Base-by-base conservation (phyloP, 1,140 invertebrate species). In the Olivierus martensii region DNA sequence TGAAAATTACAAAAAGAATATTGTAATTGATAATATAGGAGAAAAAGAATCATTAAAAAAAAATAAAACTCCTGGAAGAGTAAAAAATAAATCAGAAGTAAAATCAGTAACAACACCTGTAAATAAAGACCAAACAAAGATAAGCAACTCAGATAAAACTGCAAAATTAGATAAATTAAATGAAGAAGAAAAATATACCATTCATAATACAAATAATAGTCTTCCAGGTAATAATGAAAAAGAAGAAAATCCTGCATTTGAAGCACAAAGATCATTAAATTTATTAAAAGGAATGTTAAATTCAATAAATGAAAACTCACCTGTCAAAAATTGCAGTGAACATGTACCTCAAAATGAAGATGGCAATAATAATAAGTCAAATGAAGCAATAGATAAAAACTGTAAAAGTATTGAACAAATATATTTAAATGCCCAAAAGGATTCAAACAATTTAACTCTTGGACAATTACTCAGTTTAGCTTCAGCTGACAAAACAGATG, bases 1-100 rank as follows among this genome's bases (percentile, higher is more conserved):
- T 51, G 51, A 57, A 44, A 57, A 53, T 43, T 53, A 50, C 18
- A 57, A 46, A 21, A 57, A 57, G 39, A 22, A 22, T 18, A 19
- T 17, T 14, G 44, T 5, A 22, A 19, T 28, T 2, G 28, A 19
- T n/a, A 46, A 22, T 46, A 14, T 19, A 18, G 12, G 19, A 19
- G 17, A 19, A 21, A 46, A 46, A 14, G 44, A 46, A 18, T 17
- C 15, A 14, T 14, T 22, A 14, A 22, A 46, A 19, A 21, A 21
- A 22, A 46, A 46, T 18, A n/a, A 19, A 18, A 21, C 12, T 15
- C 12, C 21, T 9, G 21, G 44, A 14, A 18, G 19, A 19, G 5
- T 22, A 18, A 18, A 22, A 46, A 21, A 14, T 14, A 18, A 22
- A 14, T 19, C 44, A 17, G 17, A 17, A 9, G 9, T 19, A 14